phyloP scores from a whole-genome alignment of 2,888 invertebrate genomes.

The Synanthedon vespiformis region DNA sequence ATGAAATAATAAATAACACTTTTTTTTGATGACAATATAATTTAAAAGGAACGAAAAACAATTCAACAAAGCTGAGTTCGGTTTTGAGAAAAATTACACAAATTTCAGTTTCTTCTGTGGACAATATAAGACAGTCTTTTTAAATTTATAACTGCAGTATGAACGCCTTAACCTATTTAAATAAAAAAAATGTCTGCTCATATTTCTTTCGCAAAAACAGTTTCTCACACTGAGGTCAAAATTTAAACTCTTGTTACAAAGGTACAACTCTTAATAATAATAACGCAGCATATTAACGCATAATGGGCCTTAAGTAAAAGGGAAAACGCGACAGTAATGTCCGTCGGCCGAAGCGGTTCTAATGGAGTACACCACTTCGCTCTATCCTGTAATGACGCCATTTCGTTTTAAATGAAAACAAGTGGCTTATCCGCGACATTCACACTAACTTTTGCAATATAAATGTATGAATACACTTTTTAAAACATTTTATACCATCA shows the following conservation, averaged over 20 bases:
- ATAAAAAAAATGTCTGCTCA: too few species aligned
- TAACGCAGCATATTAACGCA: not conserved
- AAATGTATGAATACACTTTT: not conserved
- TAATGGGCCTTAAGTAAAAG: constrained; percentile 15
- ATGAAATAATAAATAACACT: too few species aligned
- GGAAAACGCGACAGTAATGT: constrained; percentile 33
- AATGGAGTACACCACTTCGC: constrained; percentile 48
- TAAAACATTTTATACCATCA: too few species aligned
- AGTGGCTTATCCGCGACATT: constrained; percentile 41
- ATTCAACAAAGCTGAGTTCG: too few species aligned
- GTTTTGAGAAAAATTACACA: too few species aligned
- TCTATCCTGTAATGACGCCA: constrained; percentile 51
- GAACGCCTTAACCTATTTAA: too few species aligned
- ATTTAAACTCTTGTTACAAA: not conserved
- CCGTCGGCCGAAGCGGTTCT: constrained; percentile 26
- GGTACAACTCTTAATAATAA: not conserved
- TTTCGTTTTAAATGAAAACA: constrained; percentile 50
- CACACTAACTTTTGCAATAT: constrained; percentile 11
- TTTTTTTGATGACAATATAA: too few species aligned
- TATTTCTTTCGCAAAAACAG: too few species aligned
- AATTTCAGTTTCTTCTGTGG: too few species aligned
- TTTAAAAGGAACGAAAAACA: too few species aligned
- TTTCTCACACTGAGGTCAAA: not conserved
- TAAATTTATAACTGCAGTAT: too few species aligned
- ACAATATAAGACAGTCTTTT: too few species aligned